Base-by-base conservation (phyloP, 2,888 invertebrate genomes). In the Lasioglossum pauxillum region DNA sequence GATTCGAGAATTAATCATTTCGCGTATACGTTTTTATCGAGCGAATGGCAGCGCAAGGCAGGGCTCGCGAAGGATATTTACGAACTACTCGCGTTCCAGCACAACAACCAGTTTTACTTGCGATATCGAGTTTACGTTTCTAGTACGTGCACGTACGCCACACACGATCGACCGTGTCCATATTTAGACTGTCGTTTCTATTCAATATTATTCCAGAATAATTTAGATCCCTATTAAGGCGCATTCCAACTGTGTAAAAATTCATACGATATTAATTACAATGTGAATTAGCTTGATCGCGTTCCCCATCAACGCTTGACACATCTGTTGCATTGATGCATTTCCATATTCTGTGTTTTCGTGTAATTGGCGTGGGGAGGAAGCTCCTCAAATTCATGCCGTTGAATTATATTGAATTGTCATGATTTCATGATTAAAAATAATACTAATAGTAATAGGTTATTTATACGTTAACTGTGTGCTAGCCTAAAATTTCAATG, bases 1-100 rank as follows among this genome's bases (percentile, higher is more conserved):
- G 31, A 31, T 12, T 4, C n/a, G 53, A 23, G 27, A 35, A 85
- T 85, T 73, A 83, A 83, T 83, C 76, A 69, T 79, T n/a, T 49
- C 14, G n/a, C 53, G 27, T 53, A 35, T 64, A 75, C 44, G 53
- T 53, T 75, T 78, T 72, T 57, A 46, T 75, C 49, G 73, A 57
- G 41, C 64, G 7, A 57, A 71, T 53, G 10, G 7, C 27, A 16
- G 19, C 23, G 38, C n/a, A 8, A 44, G 27, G 35, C 14, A 19
- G n/a, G 1, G 0, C 19, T 41, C 4, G 41, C 79, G 14, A 31
- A 10, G 23, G n/a, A 60, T 41, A 49, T 46, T 76, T 23, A 44
- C 41, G 60, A 35, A 35, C 16, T 14, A 16, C 31, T 16, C 8
- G 23, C n/a, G 31, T 41, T 35, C n/a, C 16, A 19, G 46, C 23